Evolutionary conservation across 2,797 vertebrate species (phyloP), one percentile per base, ranked within the genome.

Genomic region (Myripristis jacobus): DNA sequence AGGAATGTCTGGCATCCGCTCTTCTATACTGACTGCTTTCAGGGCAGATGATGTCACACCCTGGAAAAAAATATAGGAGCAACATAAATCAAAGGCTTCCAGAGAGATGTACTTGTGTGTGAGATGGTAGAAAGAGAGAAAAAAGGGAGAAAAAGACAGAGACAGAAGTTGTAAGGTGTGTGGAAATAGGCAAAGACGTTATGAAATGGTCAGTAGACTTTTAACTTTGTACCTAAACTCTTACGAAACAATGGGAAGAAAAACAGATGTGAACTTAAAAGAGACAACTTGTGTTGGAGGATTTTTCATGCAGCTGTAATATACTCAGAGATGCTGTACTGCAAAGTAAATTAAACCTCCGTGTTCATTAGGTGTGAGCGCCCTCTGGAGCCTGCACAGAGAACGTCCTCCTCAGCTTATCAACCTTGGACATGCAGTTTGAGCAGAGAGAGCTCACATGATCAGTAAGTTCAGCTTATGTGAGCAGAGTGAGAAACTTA

Each of bases 1-100:
- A 86, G 87, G 88, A 92, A 92, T 93, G 88, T 74, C 47, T 81
- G 89, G 89, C 84, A 91, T 91, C 86, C 85, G 68, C 71, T 80
- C 83, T 79, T 79, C 74, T 71, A 48, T 66, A 64, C 70, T 16
- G 72, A 16, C 80, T 70, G 76, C 78, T 64, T 80, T 83, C 71
- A 55, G 70, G 25, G 16, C 6, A 41, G 53, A 81, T 90, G 90
- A 92, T 89, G 87, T 93, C 89, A 91, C 83, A 76, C 36, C 69
- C 73, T 56, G 61, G n/a, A n/a, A 84, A 72, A 81, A 70, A 53
- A 80, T 69, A 80, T 53, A 72, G 41, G 25, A 58, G 61, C 16
- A 19, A 80, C 58, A 57, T 72, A 70, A 56, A 87, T 80, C 54
- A 66, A 55, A 43, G 53, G 65, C 19, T 31, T 8, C 1, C 68